A percentile compares a stretch with the other conserved stretches of the same genome.
Evolutionary conservation across 2,113 vertebrate genomes (phyloP).

Genomic region (Chamaetylas fuelleborni): DNA sequence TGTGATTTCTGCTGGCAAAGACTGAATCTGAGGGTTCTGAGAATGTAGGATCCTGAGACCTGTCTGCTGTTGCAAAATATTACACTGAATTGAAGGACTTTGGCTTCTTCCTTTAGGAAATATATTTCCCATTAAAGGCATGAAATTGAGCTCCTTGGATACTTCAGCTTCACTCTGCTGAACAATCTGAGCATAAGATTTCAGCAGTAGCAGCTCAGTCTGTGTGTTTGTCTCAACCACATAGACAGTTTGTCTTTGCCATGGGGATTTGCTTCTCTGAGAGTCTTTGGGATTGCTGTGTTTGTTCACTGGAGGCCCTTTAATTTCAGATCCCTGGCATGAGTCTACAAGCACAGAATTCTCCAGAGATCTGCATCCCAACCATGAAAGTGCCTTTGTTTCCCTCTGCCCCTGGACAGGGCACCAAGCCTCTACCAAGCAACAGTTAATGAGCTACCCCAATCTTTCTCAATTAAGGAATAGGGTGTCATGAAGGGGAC

Average conservation of each 20-base stretch:
- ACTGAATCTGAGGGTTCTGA: neutral
- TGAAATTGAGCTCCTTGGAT: slow-evolving; percentile 19
- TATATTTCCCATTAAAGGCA: slow-evolving; percentile 18
- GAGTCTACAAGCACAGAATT: neutral
- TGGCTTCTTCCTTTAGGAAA: slow-evolving; percentile 35
- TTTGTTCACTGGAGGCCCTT: neutral
- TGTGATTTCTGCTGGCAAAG: neutral
- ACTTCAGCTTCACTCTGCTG: neutral
- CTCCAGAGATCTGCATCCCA: neutral
- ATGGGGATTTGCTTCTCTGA: neutral
- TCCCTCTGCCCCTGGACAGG: neutral
- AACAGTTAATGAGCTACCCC: neutral
- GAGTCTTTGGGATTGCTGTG: neutral
- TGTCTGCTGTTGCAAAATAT: neutral
- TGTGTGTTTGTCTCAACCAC: neutral
- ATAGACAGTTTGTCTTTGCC: too few relatives aligned
- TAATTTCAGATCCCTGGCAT: neutral
- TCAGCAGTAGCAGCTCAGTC: neutral
- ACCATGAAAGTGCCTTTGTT: neutral
- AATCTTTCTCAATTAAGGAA: neutral
- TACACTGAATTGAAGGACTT: neutral
- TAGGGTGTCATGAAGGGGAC: neutral
- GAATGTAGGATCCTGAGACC: neutral
- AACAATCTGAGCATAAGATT: neutral
- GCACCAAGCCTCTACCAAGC: neutral